Evolutionary conservation across 2,113 vertebrate genomes (phyloP).

Genomic region (Bucco capensis): DNA sequence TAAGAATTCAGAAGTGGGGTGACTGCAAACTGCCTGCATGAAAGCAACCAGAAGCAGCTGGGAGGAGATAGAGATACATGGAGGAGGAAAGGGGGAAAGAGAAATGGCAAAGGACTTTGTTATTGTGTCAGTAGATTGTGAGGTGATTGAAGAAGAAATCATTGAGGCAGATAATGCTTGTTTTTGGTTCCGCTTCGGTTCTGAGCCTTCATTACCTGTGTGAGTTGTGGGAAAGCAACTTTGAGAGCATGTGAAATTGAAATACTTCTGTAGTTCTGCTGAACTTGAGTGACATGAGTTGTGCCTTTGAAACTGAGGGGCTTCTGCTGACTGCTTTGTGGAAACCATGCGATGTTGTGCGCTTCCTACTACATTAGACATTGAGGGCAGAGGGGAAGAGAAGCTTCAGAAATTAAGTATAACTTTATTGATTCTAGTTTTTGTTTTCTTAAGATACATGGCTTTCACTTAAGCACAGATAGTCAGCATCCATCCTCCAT

Average conservation of each 20-base stretch:
- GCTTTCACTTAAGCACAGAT: neutral
- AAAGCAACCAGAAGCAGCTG: neutral
- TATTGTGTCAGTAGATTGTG: neutral
- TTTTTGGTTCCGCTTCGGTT: constrained; percentile 1
- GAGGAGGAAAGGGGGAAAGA: neutral
- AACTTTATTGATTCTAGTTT: neutral
- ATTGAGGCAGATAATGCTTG: neutral
- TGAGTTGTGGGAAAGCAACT: neutral
- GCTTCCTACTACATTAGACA: neutral
- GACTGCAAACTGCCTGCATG: neutral
- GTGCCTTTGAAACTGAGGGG: constrained; percentile 26
- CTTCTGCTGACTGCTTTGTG: neutral
- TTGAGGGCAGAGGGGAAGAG: neutral
- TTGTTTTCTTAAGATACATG: neutral
- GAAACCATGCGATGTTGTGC: neutral
- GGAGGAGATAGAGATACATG: neutral
- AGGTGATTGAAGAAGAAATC: neutral
- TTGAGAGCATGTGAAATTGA: neutral
- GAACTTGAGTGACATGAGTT: neutral
- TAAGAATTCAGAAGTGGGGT: neutral
- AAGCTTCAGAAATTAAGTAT: neutral
- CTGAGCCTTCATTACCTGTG: neutral
- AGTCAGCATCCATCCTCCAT: neutral
- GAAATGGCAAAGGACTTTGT: neutral
- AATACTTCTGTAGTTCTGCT: neutral